These are phyloP conservation scores for Galemys pyrenaicus DNA, from an alignment of 2,113 vertebrate genomes.

Conservation along the genomic window DNA sequence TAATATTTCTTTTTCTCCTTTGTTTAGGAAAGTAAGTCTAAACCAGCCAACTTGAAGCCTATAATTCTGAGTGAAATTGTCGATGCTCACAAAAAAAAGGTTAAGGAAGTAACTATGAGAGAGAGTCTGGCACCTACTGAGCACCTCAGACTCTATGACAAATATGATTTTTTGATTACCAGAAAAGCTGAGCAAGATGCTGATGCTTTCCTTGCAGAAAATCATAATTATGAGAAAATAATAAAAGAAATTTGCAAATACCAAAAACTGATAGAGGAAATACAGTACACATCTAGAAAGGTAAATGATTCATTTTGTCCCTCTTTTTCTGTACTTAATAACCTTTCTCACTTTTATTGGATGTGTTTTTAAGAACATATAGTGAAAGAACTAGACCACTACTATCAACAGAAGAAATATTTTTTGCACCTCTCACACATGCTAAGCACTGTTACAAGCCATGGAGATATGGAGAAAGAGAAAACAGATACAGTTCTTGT, in stretches of 20 bases:
- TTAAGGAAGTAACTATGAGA: slow-evolving; percentile 83
- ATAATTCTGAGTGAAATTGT: slow-evolving; percentile 89
- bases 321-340: not conserved
- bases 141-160: slow-evolving; percentile 88
- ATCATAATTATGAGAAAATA: slow-evolving; percentile 87
- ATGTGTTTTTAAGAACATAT: not conserved
- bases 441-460: not conserved
- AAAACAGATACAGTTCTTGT: not conserved
- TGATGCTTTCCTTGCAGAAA: slow-evolving; percentile 87
- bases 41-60: slow-evolving; percentile 84
- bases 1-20: not conserved
- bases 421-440: not conserved
- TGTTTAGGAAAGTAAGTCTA: slow-evolving; percentile 82
- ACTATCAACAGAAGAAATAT: not conserved
- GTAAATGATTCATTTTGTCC: slow-evolving; percentile 72
- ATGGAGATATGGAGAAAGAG: not conserved
- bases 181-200: slow-evolving; percentile 88
- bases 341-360: not conserved
- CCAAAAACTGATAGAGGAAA: slow-evolving; percentile 88
- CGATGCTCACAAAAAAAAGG: slow-evolving; percentile 83
- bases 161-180: slow-evolving; percentile 88
- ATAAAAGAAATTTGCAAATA: slow-evolving; percentile 88
- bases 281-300: slow-evolving; percentile 87
- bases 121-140: slow-evolving; percentile 86
- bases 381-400: not conserved